These are phyloP conservation scores for Panopea generosa DNA, from an alignment of 2,888 invertebrate species.

Conservation along the genomic window DNA sequence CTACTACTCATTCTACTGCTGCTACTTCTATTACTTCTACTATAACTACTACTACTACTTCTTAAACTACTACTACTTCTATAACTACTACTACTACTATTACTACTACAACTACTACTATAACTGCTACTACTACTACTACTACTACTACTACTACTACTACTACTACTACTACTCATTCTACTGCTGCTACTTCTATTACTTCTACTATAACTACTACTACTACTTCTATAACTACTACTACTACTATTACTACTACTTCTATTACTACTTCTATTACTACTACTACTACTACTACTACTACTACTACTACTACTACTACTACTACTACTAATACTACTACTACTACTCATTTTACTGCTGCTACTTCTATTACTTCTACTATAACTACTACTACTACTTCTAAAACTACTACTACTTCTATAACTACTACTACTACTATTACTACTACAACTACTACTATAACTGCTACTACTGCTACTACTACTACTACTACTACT, in stretches of 20 bases:
- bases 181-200: too few relatives aligned
- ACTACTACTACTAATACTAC: too few relatives aligned
- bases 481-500: constrained; percentile 3
- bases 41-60: too few relatives aligned
- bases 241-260: constrained; percentile 1
- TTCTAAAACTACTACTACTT: too few relatives aligned
- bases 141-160: not conserved
- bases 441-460: constrained; percentile 1
- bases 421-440: not conserved
- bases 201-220: not conserved
- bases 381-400: too few relatives aligned
- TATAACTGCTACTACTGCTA: not conserved
- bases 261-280: too few relatives aligned
- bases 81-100: too few relatives aligned
- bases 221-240: not conserved
- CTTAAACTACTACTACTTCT: too few relatives aligned
- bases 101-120: not conserved
- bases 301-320: constrained; percentile 3
- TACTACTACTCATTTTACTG: too few relatives aligned
- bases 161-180: not conserved
- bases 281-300: constrained; percentile 3
- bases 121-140: not conserved
- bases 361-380: too few relatives aligned
- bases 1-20: too few relatives aligned
- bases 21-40: too few relatives aligned